Base-by-base conservation (phyloP, 2,797 vertebrate genomes). In the Hyperoplus immaculatus region DNA sequence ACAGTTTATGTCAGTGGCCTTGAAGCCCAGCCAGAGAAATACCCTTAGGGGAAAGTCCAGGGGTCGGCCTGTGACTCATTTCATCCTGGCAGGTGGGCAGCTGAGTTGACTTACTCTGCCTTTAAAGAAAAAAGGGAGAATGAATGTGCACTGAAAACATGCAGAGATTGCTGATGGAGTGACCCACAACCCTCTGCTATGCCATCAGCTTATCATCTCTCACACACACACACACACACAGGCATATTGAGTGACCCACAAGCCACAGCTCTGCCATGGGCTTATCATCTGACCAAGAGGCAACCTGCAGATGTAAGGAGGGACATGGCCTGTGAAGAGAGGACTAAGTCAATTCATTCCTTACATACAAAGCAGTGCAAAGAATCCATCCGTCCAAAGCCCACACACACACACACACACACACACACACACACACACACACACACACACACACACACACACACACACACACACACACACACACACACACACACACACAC, bases 121-220 rank as follows among this genome's bases (percentile, higher is more conserved):
- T 87, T 53, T 75, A 66, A 82, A 88, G 79, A 80, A 84, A 86
- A 87, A 86, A 84, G 75, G 49, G 64, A 83, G 70, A 55, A 60
- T 78, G 70, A 55, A 60, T 78, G 74, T 77, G 82, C 72, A 60
- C 82, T 79, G 87, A 90, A 78, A 83, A 82, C 94, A 88, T 87
- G 92, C 81, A 84, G 93, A 80, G 93, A 90, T 86, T 55, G 76
- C 80, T 94, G 94, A 94, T 93, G 88, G 92, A 94, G 88, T 91
- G 91, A 92, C 90, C 90, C 65, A 42, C 82, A 66, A 29, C 84
- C 83, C 91, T 82, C 83, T 72, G 73, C 80, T 79, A 78, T 50
- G 87, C 85, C 88, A 15, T 4, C 74, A 81, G 90, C 83, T 93
- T 90, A 91, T 29, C 29, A 29, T 93, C 87, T 75, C 29, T 29